Evolutionary conservation across 2,113 vertebrate genomes (phyloP).

Genomic region (Lagenorhynchus albirostris): DNA sequence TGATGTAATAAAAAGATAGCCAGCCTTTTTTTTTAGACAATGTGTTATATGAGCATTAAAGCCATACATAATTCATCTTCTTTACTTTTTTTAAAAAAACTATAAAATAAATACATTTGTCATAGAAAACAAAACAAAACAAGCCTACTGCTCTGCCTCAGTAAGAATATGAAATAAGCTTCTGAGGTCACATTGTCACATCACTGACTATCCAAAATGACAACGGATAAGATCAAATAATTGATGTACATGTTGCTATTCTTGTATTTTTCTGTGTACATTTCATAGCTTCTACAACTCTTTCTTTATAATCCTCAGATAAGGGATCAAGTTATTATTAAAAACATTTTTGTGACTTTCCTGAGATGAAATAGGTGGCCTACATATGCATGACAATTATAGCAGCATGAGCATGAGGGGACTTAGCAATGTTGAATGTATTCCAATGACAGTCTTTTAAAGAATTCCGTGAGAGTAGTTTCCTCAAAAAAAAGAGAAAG

Average conservation of each 20-base stretch:
- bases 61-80: background rate
- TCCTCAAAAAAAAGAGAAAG: background rate
- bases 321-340: background rate
- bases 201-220: background rate
- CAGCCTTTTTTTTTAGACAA: background rate
- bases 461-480: background rate
- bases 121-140: background rate
- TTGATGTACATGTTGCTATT: background rate
- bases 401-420: background rate
- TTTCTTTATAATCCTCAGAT: slow-evolving; percentile 11
- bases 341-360: slow-evolving; percentile 7
- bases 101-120: background rate
- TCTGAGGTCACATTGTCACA: background rate
- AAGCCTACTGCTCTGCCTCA: background rate
- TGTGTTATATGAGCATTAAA: background rate
- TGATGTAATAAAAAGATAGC: background rate
- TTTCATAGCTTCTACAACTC: background rate
- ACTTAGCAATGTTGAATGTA: background rate
- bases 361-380: background rate
- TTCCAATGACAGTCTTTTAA: background rate
- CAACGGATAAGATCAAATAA: background rate
- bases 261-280: background rate
- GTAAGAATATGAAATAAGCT: background rate
- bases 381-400: background rate
- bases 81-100: background rate